phyloP scores from a whole-genome alignment of 2,113 vertebrate species.

The Syrrhaptes paradoxus region DNA sequence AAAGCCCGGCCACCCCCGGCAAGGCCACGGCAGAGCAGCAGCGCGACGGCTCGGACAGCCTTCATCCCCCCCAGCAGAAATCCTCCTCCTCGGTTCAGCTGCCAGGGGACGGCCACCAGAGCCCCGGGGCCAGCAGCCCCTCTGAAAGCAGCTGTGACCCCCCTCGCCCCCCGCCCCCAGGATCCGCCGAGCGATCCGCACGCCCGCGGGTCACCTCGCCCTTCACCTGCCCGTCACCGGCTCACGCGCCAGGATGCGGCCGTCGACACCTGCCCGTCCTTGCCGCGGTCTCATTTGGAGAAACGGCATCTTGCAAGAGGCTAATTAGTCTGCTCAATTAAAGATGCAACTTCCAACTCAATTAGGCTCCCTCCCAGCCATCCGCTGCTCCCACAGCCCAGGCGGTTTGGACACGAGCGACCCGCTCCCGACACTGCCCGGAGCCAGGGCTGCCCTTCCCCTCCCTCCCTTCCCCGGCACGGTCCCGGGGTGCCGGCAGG shows the following conservation, averaged over 20 bases:
- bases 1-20: not conserved
- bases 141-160: not conserved
- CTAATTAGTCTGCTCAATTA: slow-evolving; percentile 11
- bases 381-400: not conserved
- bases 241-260: fast-evolving
- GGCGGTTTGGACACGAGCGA: fast-evolving
- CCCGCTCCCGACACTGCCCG: not conserved
- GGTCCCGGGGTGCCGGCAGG: not conserved
- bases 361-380: not conserved
- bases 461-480: fast-evolving
- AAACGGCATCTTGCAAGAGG: not conserved
- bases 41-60: not conserved
- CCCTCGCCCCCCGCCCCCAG: fast-evolving
- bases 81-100: fast-evolving
- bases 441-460: not conserved
- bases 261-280: not conserved
- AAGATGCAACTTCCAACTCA: slow-evolving; percentile 12
- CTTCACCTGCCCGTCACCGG: not conserved
- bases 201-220: fast-evolving
- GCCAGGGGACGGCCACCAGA: not conserved
- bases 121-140: not conserved
- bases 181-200: not conserved
- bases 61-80: not conserved
- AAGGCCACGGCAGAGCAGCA: not conserved
- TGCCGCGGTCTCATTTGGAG: not conserved